Percentiles rank a stretch among this genome's conserved stretches.
Evolutionary conservation across 2,797 vertebrate species (phyloP).

Genomic region (Helostoma temminkii): DNA sequence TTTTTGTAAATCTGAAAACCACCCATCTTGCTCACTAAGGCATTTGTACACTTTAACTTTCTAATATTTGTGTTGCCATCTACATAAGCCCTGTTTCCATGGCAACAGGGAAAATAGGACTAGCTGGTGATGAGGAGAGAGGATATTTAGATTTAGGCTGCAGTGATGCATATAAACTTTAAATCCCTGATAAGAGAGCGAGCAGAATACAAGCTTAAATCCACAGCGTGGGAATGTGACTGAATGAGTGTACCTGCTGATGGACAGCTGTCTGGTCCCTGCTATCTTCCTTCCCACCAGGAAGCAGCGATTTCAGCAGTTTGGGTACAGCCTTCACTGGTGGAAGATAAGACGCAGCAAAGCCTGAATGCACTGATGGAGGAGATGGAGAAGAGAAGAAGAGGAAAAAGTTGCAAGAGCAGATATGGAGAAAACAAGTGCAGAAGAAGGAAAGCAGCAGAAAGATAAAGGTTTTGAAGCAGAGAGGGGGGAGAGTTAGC

Average conservation of each 20-base stretch:
- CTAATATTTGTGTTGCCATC: constrained; percentile 49
- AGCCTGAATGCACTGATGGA: constrained; percentile 81
- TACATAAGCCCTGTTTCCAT: constrained; percentile 59
- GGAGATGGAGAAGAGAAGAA: constrained; percentile 8
- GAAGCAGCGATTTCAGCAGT: constrained; percentile 94
- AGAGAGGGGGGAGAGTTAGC: constrained; percentile 1
- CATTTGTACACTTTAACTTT: constrained; percentile 36
- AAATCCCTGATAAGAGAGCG: constrained; percentile 34
- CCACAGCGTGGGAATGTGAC: not conserved
- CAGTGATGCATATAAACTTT: constrained; percentile 37
- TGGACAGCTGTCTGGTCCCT: constrained; percentile 79
- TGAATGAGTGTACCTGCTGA: constrained; percentile 86
- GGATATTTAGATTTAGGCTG: constrained; percentile 45
- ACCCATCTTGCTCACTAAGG: constrained; percentile 17
- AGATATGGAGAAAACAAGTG: constrained; percentile 22
- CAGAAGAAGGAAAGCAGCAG: not conserved
- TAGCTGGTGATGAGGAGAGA: constrained; percentile 32
- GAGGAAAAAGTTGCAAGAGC: constrained; percentile 16
- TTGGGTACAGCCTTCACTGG: constrained; percentile 92
- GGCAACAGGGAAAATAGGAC: constrained; percentile 50
- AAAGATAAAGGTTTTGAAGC: constrained; percentile 5
- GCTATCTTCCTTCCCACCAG: constrained; percentile 86
- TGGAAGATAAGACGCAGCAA: constrained; percentile 88
- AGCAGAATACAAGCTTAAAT: constrained; percentile 6
- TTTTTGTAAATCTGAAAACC: constrained; percentile 23